Conservation (phyloP, 2,797 vertebrate genomes). For the Rhinatrema bivittatum region DNA sequence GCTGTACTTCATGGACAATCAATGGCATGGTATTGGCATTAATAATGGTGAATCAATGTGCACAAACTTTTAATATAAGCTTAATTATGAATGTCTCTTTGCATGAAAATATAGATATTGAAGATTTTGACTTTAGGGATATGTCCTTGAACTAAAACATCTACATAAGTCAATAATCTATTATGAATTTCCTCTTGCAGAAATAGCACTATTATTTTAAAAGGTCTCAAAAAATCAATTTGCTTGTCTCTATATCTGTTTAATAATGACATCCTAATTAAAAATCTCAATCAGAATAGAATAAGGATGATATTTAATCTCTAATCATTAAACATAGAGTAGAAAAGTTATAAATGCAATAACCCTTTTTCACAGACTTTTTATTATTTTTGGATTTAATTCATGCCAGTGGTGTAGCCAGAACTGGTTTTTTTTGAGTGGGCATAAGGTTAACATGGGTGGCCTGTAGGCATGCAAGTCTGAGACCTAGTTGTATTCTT, state of each 20-base stretch:
- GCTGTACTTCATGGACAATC: conserved; percentile 76
- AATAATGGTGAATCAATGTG: conserved; percentile 71
- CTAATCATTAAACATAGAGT: conserved; percentile 56
- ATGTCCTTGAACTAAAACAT: conserved; percentile 65
- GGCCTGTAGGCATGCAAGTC: too few species aligned
- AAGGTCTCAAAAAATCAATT: conserved; percentile 69
- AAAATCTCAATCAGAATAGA: conserved; percentile 61
- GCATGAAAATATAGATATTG: conserved; percentile 66
- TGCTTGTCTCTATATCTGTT: conserved; percentile 68
- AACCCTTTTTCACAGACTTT: too few species aligned
- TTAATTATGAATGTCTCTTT: conserved; percentile 64
- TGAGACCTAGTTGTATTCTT: too few species aligned
- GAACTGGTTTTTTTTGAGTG: too few species aligned
- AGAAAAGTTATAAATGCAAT: conserved; percentile 50
- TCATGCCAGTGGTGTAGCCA: too few species aligned
- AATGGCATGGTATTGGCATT: conserved; percentile 67
- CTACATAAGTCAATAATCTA: conserved; percentile 67
- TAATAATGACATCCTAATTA: conserved; percentile 70
- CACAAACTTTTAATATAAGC: conserved; percentile 57
- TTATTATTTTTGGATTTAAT: too few species aligned
- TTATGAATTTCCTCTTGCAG: conserved; percentile 81
- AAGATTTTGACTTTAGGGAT: conserved; percentile 67
- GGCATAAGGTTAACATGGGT: too few species aligned
- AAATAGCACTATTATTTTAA: conserved; percentile 62
- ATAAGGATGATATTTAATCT: too few species aligned